A percentile compares a stretch with the other conserved stretches of the same genome.
Conservation (phyloP, 2,888 invertebrate species). For the Heteromyza rotundicornis region DNA sequence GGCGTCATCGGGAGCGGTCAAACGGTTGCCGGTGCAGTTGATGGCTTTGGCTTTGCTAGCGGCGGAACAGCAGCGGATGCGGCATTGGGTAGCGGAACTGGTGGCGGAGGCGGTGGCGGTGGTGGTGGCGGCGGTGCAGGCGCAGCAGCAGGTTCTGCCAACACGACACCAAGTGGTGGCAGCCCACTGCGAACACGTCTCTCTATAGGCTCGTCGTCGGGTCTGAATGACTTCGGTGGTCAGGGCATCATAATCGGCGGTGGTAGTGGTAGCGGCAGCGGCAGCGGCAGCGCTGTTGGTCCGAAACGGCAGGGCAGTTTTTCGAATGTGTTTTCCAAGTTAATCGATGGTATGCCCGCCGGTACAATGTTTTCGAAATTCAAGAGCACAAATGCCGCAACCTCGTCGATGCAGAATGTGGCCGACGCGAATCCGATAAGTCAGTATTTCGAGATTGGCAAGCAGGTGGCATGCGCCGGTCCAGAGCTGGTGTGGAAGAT, state of each 20-base stretch:
- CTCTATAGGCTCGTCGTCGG: slow-evolving; percentile 34
- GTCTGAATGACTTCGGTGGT: slow-evolving; percentile 10
- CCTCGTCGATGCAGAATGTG: slow-evolving; percentile 64
- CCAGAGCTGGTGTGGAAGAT: slow-evolving; percentile 92
- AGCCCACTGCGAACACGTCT: slow-evolving; percentile 40
- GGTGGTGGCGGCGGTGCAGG: slow-evolving; percentile 12
- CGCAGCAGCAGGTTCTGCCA: too few relatives aligned
- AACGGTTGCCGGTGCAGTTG: slow-evolving; percentile 17
- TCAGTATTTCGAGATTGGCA: slow-evolving; percentile 85
- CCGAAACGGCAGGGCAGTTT: slow-evolving; percentile 58
- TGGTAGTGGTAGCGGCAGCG: slow-evolving; percentile 26
- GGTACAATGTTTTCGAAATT: slow-evolving; percentile 77
- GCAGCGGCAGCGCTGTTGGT: slow-evolving; percentile 5
- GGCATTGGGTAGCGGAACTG: slow-evolving; percentile 21
- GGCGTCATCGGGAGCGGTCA: slow-evolving; percentile 18
- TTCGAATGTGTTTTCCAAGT: slow-evolving; percentile 61
- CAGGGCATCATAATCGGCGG: slow-evolving; percentile 7
- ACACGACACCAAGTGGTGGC: slow-evolving; percentile 16
- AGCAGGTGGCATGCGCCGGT: slow-evolving; percentile 80
- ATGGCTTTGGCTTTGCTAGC: slow-evolving; percentile 18
- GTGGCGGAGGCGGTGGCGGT: slow-evolving; percentile 16
- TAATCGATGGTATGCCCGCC: slow-evolving; percentile 64
- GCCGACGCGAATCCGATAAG: slow-evolving; percentile 83
- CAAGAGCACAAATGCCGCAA: slow-evolving; percentile 67
- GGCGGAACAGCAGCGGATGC: too few relatives aligned